Evolutionary conservation across 2,888 invertebrate species (phyloP), one percentile per base, ranked within the genome.

Genomic region (Melinaea menophilus): DNA sequence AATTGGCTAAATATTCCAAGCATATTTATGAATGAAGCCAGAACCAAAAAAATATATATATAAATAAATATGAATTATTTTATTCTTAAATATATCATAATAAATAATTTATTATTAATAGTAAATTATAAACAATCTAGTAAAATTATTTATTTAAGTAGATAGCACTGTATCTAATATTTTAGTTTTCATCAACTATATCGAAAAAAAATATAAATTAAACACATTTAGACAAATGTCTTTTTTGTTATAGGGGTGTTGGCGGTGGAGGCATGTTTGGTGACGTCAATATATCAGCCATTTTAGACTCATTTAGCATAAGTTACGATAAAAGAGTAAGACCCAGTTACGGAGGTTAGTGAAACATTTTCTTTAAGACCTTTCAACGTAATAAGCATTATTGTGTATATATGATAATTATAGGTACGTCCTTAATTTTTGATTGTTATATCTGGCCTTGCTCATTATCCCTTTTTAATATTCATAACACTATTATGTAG

Each of bases 261-360:
- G 94, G 93, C 81, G 94, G 94, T 78, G 95, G 95, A 80, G 96
- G 96, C 90, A 96, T 95, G 95, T 93, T 96, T 86, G 96, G 96
- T 79, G 97, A 97, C 86, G 97, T 97, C 86, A 97, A 97, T 94
- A 97, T 97, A 92, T 97, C 97, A 81, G 96, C 96, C 85, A 97
- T 97, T 86, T 93, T 97, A 92, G 97, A 97, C 92, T 97, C 97
- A 83, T 97, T 97, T 93, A 97, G 97, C 90, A 95, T 96, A 91
- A 98, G 97, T 92, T 98, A 98, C 92, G 98, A 99, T 94, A 99
- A 98, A 95, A 95, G 98, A 95, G 97, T 99, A 95, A 96, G 98
- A 93, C 98, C 98, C 88, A 98, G 98, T 92, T 98, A 98, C 92
- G 98, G 98, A 95, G 98, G 98, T 98, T 78, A 88, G 90, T 87